phyloP scores from a whole-genome alignment of 1,140 invertebrate species.

The Arctopsyche grandis region DNA sequence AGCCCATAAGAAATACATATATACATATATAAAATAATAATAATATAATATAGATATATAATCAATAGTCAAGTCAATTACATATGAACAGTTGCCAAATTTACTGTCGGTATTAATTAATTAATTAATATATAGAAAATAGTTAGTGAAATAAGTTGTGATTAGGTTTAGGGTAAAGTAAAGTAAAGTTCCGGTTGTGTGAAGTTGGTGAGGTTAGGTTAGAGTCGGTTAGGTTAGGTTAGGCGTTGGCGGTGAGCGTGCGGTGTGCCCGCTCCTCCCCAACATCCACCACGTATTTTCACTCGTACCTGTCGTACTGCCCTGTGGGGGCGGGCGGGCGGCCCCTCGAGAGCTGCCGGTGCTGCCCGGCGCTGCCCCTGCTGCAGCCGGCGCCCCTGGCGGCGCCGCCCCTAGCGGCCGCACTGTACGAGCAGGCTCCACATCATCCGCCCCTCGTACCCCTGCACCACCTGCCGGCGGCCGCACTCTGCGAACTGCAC shows the following conservation, averaged over 20 bases:
- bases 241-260: not conserved
- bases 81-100: constrained; percentile 41
- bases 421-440: constrained; percentile 57
- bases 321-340: constrained; percentile 50
- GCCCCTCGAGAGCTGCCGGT: constrained; percentile 36
- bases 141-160: constrained; percentile 22
- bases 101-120: constrained; percentile 20
- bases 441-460: constrained; percentile 55
- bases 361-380: constrained; percentile 27
- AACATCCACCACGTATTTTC: constrained; percentile 54
- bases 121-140: constrained; percentile 3
- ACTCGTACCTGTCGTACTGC: constrained; percentile 55
- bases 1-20: not conserved
- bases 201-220: not conserved
- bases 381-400: constrained; percentile 44
- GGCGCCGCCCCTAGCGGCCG: constrained; percentile 50
- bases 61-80: not conserved
- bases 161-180: not conserved
- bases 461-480: constrained; percentile 60
- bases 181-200: not conserved
- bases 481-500: constrained; percentile 57
- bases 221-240: not conserved
- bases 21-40: not conserved
- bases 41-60: not conserved
- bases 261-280: constrained; percentile 27